A percentile compares a stretch with the other conserved stretches of the same genome.
Evolutionary conservation across 2,113 vertebrate genomes (phyloP).

Genomic region (Clinocottus analis): DNA sequence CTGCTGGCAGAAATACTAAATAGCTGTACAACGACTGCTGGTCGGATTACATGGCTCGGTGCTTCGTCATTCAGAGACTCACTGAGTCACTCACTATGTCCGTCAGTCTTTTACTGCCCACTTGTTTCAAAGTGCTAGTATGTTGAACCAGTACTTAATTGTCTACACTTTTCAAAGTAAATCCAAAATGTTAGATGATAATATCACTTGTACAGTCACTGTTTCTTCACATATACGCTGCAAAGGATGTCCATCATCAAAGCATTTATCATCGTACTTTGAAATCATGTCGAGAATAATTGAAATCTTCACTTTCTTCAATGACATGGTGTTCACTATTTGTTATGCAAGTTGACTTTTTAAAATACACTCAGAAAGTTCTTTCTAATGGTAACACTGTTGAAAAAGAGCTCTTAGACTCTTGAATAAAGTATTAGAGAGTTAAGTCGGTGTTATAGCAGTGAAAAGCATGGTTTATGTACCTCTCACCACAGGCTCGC

Average conservation of each 20-base stretch:
- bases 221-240: neutral
- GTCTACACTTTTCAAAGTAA: neutral
- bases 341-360: neutral
- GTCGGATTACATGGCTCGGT: constrained; percentile 52
- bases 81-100: constrained; percentile 53
- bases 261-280: neutral
- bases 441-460: neutral
- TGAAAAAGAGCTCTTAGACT: neutral
- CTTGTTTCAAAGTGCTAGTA: constrained; percentile 9
- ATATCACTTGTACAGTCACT: neutral
- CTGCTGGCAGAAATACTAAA: constrained; percentile 43
- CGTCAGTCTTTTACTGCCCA: constrained; percentile 2
- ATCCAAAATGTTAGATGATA: neutral
- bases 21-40: constrained; percentile 39
- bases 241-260: neutral
- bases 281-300: neutral
- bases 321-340: neutral
- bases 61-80: constrained; percentile 55
- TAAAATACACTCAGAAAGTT: neutral
- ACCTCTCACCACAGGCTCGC: constrained; percentile 68
- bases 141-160: constrained; percentile 8
- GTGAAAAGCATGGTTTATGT: constrained; percentile 38
- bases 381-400: neutral
- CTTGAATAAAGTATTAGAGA: neutral
- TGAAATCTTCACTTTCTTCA: neutral